Evolutionary conservation across 2,888 invertebrate genomes (phyloP).

Genomic region (Zygogramma bicolorata): DNA sequence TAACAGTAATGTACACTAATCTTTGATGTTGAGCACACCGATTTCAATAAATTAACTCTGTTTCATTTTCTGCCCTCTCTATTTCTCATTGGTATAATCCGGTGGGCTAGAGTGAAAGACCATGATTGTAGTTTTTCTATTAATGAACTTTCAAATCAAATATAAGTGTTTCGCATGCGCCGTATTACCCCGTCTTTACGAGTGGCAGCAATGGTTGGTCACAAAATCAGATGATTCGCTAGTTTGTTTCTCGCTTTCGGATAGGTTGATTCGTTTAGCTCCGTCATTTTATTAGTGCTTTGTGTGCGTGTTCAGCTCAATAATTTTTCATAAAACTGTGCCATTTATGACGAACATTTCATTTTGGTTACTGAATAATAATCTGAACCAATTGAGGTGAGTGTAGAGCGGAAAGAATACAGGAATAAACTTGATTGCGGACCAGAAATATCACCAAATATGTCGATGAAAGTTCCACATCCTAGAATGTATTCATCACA

Average conservation of each 20-base stretch:
- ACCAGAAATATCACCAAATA: background rate
- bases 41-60: no score
- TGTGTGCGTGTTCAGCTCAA: slow-evolving; percentile 44
- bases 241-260: slow-evolving; percentile 35
- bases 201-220: background rate
- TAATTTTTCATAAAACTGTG: slow-evolving; percentile 42
- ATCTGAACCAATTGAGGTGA: slow-evolving; percentile 38
- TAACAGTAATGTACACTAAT: no score
- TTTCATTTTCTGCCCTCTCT: no score
- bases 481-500: background rate
- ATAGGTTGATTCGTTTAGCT: slow-evolving; percentile 38
- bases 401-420: slow-evolving; percentile 13
- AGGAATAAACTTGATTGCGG: background rate
- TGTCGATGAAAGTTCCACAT: slow-evolving; percentile 9
- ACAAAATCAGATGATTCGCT: slow-evolving; percentile 20
- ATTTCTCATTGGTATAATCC: no score
- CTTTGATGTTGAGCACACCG: no score
- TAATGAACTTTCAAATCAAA: background rate
- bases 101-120: no score
- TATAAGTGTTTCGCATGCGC: background rate
- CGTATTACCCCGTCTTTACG: background rate
- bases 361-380: slow-evolving; percentile 19
- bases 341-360: slow-evolving; percentile 43
- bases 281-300: slow-evolving; percentile 47
- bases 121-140: no score